Base-by-base conservation (phyloP, 2,888 invertebrate species). In the Oasisia sp. region DNA sequence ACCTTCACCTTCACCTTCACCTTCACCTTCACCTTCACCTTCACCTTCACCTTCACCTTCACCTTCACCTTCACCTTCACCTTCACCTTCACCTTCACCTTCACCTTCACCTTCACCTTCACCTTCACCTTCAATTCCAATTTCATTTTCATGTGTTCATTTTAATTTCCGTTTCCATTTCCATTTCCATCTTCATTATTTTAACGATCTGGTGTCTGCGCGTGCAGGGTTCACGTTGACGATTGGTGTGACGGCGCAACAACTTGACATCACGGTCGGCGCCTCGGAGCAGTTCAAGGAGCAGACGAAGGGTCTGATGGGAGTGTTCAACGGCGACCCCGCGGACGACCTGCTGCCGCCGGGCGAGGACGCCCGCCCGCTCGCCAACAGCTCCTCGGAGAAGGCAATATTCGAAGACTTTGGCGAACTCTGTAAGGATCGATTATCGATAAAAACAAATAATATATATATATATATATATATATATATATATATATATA, bases 281-380 rank as follows among this genome's bases (percentile, higher is more conserved):
- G 74, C 74, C 5, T 74, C 74, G 74, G 8, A 74, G 27, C 19
- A 19, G 74, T 74, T 74, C 74, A 74, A 74, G 8, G n/a, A 90
- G 32, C 14, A 90, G 27, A 38, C 44, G 32, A 91, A 91, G 19
- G 50, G 91, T 32, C 56, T 91, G 56, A 91, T 91, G 91, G 91
- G 91, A 44, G 32, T 32, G 45, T 91, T 91, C 91, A 91, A 91
- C 45, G 91, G 91, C 38, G 44, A 91, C 91, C 32, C 89, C 19
- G 14, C 3, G 1, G 91, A 91, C 74, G 91, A 91, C 27, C 91
- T 91, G 4, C 32, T 45, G 56, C 44, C 91, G 19, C 91, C 91
- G 5, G 44, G 32, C 1, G 50, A 44, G 45, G 14, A 44, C 56
- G 32, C 91, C 8, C 27, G n/a, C 0, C 90, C 90, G 19, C 90